phyloP scores from a whole-genome alignment of 2,113 vertebrate species.

The Laticauda laticaudata region DNA sequence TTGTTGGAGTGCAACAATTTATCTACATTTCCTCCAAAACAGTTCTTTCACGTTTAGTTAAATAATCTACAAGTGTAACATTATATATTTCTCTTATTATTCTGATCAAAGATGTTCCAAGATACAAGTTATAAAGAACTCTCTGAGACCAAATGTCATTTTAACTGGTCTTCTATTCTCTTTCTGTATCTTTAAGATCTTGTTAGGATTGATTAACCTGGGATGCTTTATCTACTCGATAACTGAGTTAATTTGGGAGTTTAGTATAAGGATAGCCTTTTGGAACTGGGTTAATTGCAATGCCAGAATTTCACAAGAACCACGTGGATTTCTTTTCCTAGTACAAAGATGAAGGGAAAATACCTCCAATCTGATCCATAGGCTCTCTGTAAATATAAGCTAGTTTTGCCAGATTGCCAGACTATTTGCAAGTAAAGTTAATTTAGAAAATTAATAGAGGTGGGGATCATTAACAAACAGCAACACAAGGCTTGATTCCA shows the following conservation, averaged over 20 bases:
- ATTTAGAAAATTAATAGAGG: not conserved
- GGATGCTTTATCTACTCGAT: not conserved
- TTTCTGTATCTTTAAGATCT: not conserved
- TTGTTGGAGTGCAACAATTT: not conserved
- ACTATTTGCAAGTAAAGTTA: not conserved
- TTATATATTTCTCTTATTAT: not conserved
- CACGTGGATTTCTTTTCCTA: not conserved
- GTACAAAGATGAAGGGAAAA: not conserved
- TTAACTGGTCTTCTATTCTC: not conserved
- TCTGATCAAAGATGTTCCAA: not conserved
- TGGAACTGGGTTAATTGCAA: not conserved
- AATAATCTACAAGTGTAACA: not conserved
- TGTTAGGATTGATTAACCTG: not conserved
- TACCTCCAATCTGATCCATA: not conserved
- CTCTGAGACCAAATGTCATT: not conserved
- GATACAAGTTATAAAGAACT: not conserved
- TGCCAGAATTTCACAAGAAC: not conserved
- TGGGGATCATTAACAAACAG: not conserved
- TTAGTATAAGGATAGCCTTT: not conserved
- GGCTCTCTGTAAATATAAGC: not conserved
- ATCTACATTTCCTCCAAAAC: not conserved
- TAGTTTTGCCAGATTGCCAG: not conserved
- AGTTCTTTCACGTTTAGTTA: not conserved
- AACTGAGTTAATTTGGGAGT: not conserved
- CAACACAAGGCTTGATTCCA: not conserved